Base-by-base conservation (phyloP, 1,140 invertebrate species). In the Ceratoteleas bidentatus region DNA sequence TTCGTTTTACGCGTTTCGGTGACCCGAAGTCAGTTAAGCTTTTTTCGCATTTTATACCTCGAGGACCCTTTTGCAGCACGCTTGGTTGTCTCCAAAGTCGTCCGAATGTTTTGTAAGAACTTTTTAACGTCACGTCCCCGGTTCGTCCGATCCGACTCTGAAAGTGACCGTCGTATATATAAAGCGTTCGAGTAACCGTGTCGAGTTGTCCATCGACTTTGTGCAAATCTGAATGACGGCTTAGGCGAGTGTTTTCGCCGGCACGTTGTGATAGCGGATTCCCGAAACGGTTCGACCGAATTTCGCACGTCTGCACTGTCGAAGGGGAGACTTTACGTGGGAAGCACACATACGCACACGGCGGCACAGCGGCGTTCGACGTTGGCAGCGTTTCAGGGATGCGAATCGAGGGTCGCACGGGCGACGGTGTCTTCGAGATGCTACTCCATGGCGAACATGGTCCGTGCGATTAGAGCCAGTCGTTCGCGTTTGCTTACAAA, bases 401-500 rank as follows among this genome's bases (percentile, higher is more conserved):
- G 16, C 50, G 36, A 33, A 49, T 7, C 9, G 13, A 3, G 36
- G 52, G 40, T 40, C 7, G 64, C 47, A 50, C 34, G 32, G 33
- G 58, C 36, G 24, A 62, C 11, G 14, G 45, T 13, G 32, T 79
- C 36, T 66, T 58, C 33, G 24, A 24, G 24, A 24, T 24, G 56
- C 61, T 45, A 13, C 13, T 10, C 52, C 50, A 34, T 14, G 54
- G 53, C 47, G 49, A 47, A 47, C 33, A 24, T 57, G 11, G 52
- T 72, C 54, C 66, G 10, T 16, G 47, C 14, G 49, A 49, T 70
- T 57, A 34, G 11, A 70, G 57, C 13, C 24, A 52, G 52, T 58
- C 10, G 38, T 62, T 80, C 53, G 45, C 74, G 47, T 58, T 60
- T 79, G 79, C 78, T 82, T 45, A 75, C 73, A 77, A 58, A 65